Evolutionary conservation across 1,140 invertebrate species (phyloP), one percentile per base, ranked within the genome.

Genomic region (Meloidogyne exigua): DNA sequence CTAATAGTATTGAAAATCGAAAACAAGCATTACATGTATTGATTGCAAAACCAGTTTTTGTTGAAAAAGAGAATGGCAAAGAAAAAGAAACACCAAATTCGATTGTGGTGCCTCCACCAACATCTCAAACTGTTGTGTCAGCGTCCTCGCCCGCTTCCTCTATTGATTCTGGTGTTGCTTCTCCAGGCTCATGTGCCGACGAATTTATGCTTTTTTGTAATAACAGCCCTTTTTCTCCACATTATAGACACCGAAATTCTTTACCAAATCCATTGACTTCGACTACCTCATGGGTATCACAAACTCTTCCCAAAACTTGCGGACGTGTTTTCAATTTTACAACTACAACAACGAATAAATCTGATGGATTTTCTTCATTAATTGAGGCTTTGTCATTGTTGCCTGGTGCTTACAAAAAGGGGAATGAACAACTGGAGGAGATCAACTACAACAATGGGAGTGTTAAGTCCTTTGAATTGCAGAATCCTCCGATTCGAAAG

Each of bases 161-260:
- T 12, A 72, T 77, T 44, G 76, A 77, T 32, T 77, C 76, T n/a
- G 76, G 76, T 10, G 76, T 77, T 5, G 68, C 68, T 62, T 74
- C 69, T 13, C 76, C 76, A 2, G 76, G 76, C 42, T 39, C 65
- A 12, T 26, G 28, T 39, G 44, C 32, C 12, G 76, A 77, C 49
- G 62, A 36, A 28, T 69, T 69, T 39, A 21, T 73, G 57, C 49
- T 57, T 57, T 25, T 73, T 62, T 12, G 49, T n/a, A 57, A n/a
- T n/a, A 57, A 57, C 9, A 57, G 49, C 13, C 49, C 49, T n/a
- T 57, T 57, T n/a, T 57, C 18, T n/a, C 49, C 5, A 49, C 44
- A 18, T 18, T 32, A 28, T 23, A 21, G 25, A 68, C 18, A 68
- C 0, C 63, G n/a, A n/a, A 23, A 73, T 25, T 36, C 57, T 28